Base-by-base conservation (phyloP, 64 coral and sea anemone species). In the Platygyra sinensis region DNA sequence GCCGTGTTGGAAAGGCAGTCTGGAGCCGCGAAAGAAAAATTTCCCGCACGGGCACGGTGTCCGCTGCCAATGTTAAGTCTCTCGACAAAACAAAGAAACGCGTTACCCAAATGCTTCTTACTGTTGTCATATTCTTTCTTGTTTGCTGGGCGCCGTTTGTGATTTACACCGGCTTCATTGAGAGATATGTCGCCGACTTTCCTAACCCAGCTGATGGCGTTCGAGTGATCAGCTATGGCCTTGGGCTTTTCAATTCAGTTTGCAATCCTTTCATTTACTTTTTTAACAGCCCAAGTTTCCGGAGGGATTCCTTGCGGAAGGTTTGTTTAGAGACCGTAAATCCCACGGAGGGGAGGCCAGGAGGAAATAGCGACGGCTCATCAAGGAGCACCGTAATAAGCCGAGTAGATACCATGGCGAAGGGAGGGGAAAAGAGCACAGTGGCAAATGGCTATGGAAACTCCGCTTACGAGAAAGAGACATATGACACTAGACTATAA, bases 261-360 rank as follows among this genome's bases (percentile, higher is more conserved):
- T 91, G 91, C 60, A 97, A 97, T 28, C 95, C 95, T 0, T 93
- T 97, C 60, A 93, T 97, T 32, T 97, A 97, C 46, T 97, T 97
- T 72, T 97, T 97, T 52, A 94, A 89, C 28, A 97, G 90, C n/a
- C 81, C 61, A 20, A 71, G 38, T 36, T 84, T 97, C 52, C 86
- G 95, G 49, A 94, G 62, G n/a, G 91, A 89, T 29, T 97, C 88
- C 24, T 71, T 97, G 88, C 78, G 85, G 60, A 78, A 87, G 67
- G 38, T 92, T 87, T 85, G 81, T 52, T 72, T 85, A 22, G 81
- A 85, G 22, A 38, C 17, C 12, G 22, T 27, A 16, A 32, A 63
- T 51, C 24, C 81, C 2, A 52, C 19, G 24, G 36, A 18, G 27
- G 36, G 69, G 15, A 15, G 14, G 4, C 62, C 36, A 5, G 14